Evolutionary conservation across 2,888 invertebrate genomes (phyloP).

Genomic region (Nomada flava): DNA sequence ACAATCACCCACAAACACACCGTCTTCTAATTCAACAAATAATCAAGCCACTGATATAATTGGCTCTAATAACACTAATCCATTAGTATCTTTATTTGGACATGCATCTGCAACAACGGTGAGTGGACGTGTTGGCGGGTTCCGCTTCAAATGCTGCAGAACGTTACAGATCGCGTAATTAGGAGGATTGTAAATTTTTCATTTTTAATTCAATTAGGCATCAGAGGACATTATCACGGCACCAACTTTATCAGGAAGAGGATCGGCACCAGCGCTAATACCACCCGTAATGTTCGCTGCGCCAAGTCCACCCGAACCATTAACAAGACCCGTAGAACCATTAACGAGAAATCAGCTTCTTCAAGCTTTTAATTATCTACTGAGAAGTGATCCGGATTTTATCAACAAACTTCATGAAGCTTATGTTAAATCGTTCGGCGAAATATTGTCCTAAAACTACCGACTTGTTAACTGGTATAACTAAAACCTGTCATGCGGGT

Average conservation of each 20-base stretch:
- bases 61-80: constrained; percentile 70
- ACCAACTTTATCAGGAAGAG: constrained; percentile 66
- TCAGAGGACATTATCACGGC: constrained; percentile 74
- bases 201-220: constrained; percentile 65
- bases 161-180: background rate
- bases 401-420: constrained; percentile 96
- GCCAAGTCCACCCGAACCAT: constrained; percentile 80
- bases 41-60: constrained; percentile 69
- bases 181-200: background rate
- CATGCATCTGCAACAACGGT: constrained; percentile 65
- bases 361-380: constrained; percentile 94
- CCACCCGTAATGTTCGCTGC: constrained; percentile 93
- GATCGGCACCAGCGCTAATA: constrained; percentile 89
- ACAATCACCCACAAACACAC: constrained; percentile 78
- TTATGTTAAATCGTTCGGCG: constrained; percentile 94
- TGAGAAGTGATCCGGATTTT: constrained; percentile 95
- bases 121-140: constrained; percentile 26
- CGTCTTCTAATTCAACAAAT: constrained; percentile 67
- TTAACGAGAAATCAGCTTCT: constrained; percentile 94
- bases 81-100: constrained; percentile 77
- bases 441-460: constrained; percentile 85
- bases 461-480: constrained; percentile 43
- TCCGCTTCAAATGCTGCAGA: background rate
- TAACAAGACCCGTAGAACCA: constrained; percentile 87
- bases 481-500: constrained; percentile 65